A percentile compares a stretch with the other conserved stretches of the same genome.
phyloP scores from a whole-genome alignment of 2,797 vertebrate genomes.

The Enoplosus armatus region DNA sequence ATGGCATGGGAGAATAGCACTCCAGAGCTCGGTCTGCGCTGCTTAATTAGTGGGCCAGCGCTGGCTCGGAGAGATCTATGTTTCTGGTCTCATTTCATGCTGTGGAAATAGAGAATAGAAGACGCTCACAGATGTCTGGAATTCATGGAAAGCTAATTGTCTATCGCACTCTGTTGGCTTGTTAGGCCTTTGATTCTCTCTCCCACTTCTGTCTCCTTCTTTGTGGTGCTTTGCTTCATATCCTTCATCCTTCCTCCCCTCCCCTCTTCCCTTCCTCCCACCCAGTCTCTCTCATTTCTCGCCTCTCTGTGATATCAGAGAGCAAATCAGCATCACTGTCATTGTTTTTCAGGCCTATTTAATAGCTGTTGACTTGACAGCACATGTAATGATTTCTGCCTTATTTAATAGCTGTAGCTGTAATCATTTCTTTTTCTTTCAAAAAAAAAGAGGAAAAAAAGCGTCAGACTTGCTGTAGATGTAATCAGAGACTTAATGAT shows the following conservation, averaged over 20 bases:
- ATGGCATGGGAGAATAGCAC: conserved; percentile 49
- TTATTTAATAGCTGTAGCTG: conserved; percentile 67
- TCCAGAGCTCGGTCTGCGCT: conserved; percentile 35
- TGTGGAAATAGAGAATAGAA: conserved; percentile 40
- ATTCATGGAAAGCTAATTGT: conserved; percentile 69
- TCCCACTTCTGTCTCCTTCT: conserved; percentile 14
- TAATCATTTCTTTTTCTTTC: conserved; percentile 61
- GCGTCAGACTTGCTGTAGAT: conserved; percentile 56
- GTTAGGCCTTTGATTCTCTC: conserved; percentile 61
- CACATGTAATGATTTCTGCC: conserved; percentile 64
- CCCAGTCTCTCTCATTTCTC: conserved; percentile 13
- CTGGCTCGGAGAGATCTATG: conserved; percentile 37
- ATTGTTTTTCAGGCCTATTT: conserved; percentile 48
- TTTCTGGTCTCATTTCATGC: conserved; percentile 52
- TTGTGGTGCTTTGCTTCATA: background rate
- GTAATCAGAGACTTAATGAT: conserved; percentile 75
- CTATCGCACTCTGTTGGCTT: conserved; percentile 53
- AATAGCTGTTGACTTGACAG: conserved; percentile 73
- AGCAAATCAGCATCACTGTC: conserved; percentile 53
- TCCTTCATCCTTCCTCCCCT: background rate
- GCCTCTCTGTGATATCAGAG: conserved; percentile 43
- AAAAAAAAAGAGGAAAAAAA: background rate
- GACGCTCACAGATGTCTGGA: conserved; percentile 54
- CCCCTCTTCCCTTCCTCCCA: background rate
- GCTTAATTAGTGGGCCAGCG: conserved; percentile 64